These are phyloP conservation scores for Timema cristinae DNA, from an alignment of 2,888 invertebrate species.

Conservation along the genomic window DNA sequence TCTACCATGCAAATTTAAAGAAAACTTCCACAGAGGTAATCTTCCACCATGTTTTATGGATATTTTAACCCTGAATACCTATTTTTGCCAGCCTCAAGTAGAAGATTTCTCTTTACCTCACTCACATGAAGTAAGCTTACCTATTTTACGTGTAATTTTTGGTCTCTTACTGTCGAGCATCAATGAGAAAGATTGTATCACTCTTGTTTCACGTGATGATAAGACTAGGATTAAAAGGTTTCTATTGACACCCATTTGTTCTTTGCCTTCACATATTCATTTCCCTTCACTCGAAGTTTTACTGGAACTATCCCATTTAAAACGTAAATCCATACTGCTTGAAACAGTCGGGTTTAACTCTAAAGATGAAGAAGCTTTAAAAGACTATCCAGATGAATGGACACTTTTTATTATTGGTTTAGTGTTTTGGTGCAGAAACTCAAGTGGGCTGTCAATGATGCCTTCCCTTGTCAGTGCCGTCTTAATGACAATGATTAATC, in stretches of 20 bases:
- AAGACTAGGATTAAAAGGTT: conserved; percentile 32
- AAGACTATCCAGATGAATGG: conserved; percentile 54
- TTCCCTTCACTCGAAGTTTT: conserved; percentile 44
- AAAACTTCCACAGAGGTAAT: conserved; percentile 55
- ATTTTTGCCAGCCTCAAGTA: conserved; percentile 65
- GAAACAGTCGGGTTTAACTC: conserved; percentile 49
- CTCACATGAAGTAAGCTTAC: conserved; percentile 56
- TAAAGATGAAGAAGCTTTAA: conserved; percentile 43
- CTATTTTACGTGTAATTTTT: conserved; percentile 59
- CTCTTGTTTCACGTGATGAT: conserved; percentile 35
- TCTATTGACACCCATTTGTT: conserved; percentile 26
- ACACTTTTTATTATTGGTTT: conserved; percentile 55
- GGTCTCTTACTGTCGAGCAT: conserved; percentile 42
- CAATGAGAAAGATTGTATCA: conserved; percentile 34
- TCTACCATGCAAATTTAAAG: conserved; percentile 62
- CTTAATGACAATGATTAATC: conserved; percentile 54
- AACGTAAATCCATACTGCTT: conserved; percentile 47
- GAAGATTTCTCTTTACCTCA: conserved; percentile 62
- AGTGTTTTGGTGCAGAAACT: conserved; percentile 55
- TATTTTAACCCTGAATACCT: conserved; percentile 58
- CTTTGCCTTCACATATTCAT: conserved; percentile 15
- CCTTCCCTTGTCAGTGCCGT: conserved; percentile 54
- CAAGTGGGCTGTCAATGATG: conserved; percentile 44
- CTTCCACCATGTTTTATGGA: conserved; percentile 67
- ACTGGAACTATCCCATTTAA: conserved; percentile 36